Base-by-base conservation (phyloP, 2,113 vertebrate genomes). In the Sinocyclocheilus maitianheensis region DNA sequence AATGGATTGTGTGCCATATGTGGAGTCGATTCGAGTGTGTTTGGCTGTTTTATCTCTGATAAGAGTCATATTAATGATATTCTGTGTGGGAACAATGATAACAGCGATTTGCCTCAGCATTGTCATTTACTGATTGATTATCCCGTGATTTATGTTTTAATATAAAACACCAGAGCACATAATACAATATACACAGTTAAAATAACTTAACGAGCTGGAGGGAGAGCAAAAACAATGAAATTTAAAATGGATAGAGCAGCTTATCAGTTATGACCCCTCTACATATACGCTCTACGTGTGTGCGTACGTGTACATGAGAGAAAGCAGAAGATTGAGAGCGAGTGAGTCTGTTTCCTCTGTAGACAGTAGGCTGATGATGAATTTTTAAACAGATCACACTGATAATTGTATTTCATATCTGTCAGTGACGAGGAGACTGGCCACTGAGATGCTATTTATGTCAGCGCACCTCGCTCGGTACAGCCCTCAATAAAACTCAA, bases 391-490 rank as follows among this genome's bases (percentile, higher is more conserved):
- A 97, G 96, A 97, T 97, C 97, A 96, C 92, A 94, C 96, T 97
- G 96, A 98, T 98, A 99, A 98, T 98, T 97, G 96, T 98, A 95
- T 97, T 97, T 97, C 96, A 95, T 96, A 96, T 94, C 96, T 98
- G 97, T 97, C 97, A 97, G 92, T 91, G 87, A 90, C 86, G 94
- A 92, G 95, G 95, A 94, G 93, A 95, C 95, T 95, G 96, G 97
- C 96, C 97, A 94, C 93, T 89, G 95, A 94, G 96, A 95, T 95
- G 96, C 95, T 95, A 93, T 96, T 93, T 95, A 94, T 96, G 96
- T 96, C 96, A 94, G 92, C 91, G 92, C 91, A 91, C 94, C 92
- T 92, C 87, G 88, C 85, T 93, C 88, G 91, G 90, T 92, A 92
- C 94, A 93, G 94, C 94, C 94, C 94, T 95, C 93, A 92, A 95